A percentile compares a stretch with the other conserved stretches of the same genome.
These are phyloP conservation scores for Sipha maydis DNA, from an alignment of 2,888 invertebrate genomes.

Conservation along the genomic window DNA sequence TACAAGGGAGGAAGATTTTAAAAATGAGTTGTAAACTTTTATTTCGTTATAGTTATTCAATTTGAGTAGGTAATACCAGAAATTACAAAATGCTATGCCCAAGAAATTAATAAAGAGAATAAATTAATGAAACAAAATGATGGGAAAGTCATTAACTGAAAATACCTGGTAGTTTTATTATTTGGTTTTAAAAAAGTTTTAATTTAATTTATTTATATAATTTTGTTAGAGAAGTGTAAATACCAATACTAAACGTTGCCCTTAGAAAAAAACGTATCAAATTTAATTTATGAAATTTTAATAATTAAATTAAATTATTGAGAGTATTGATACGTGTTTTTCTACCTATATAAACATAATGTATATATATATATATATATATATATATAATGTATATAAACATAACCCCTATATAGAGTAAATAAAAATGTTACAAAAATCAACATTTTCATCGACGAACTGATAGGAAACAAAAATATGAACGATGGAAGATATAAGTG, in stretches of 20 bases:
- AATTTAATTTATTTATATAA: not conserved
- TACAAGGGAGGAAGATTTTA: not conserved
- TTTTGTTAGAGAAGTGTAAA: not conserved
- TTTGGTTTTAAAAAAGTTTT: not conserved
- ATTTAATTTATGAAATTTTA: not conserved
- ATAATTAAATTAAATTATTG: not conserved
- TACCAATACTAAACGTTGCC: not conserved
- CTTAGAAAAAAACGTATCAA: not conserved
- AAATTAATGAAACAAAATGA: not conserved
- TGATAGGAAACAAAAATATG: not conserved
- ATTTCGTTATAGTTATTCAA: not conserved
- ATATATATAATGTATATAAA: too few species aligned
- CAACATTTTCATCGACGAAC: not conserved
- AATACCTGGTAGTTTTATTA: not conserved
- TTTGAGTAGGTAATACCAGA: not conserved
- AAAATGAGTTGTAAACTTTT: too few species aligned
- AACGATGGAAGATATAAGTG: too few species aligned
- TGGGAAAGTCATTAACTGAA: not conserved
- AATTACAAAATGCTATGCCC: not conserved
- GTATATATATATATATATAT: too few species aligned
- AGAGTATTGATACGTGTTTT: not conserved
- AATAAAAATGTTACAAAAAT: too few species aligned
- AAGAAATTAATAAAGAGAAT: too few species aligned
- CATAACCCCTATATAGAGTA: too few species aligned
- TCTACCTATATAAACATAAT: too few species aligned